Base-by-base conservation (phyloP, 37 sponge, comb jelly and placozoan species). In the Amphimedon queenslandica region DNA sequence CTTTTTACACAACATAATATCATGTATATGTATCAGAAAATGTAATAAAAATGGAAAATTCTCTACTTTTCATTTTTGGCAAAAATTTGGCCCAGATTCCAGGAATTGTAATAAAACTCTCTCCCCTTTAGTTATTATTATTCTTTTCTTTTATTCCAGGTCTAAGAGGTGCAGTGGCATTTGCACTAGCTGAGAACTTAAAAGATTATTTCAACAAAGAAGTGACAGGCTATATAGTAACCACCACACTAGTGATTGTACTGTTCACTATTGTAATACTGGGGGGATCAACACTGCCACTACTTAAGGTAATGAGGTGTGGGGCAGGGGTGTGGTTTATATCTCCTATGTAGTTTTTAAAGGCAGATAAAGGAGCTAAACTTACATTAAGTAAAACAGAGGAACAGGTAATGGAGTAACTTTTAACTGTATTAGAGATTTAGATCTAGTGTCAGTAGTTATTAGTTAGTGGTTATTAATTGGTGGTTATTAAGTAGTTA, bases 91-190 rank as follows among this genome's bases (percentile, higher is more conserved):
- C 34, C 39, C 27, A 13, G 32, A 53, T 76, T 10, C 64, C 69
- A 34, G 57, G 28, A 51, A 13, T 32, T 77, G 78, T 42, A 25
- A 3, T 3, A 24, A 57, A 8, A 33, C 37, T 21, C 11, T 20
- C 57, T n/a, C n/a, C n/a, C n/a, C 8, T 53, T 75, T 11, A 55
- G 67, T 67, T 53, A 47, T 38, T 34, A 8, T 21, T 72, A 5
- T 55, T 34, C 30, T 24, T 37, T 27, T 47, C 6, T 43, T 67
- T 33, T 57, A 1, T n/a, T 56, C 1, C 67, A 95, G 96, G 96
- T 41, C 81, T 96, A 34, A 73, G 96, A 60, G 96, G 96, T 24
- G 96, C 96, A 16, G 89, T 96, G 30, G 96, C 96, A 18, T 96
- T 92, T 80, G 96, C 96, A 24, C 77, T 96, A 21, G 88, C 89